Base-by-base conservation (phyloP, 2,888 invertebrate species). In the Brachyopa scutellaris region DNA sequence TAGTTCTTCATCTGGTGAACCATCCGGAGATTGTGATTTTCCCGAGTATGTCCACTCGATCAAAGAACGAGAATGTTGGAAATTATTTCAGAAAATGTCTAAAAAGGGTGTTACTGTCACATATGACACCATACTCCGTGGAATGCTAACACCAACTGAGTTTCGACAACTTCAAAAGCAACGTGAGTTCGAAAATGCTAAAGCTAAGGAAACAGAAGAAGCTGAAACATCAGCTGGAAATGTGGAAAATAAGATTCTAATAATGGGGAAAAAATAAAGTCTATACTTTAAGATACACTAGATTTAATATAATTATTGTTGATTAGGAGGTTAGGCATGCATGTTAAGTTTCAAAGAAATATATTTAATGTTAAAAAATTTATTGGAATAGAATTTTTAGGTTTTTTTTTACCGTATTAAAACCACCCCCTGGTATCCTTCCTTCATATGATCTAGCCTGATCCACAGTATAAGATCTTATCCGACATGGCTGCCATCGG, bases 101-200 rank as follows among this genome's bases (percentile, higher is more conserved):
- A 93, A 93, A 70, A 94, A 94, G 86, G 94, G 94, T 0, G 92
- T 94, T 11, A 92, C 92, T 57, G 93, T 94, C 2, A 93, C 93
- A 3, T 94, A 93, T 85, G 94, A 94, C 80, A 94, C 94, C 0
- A 93, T 94, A 42, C 87, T 94, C 53, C 92, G 94, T 85, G 94
- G 94, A 33, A 93, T 94, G 93, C 88, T 94, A 82, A 94, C 94
- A 6, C 94, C 94, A 2, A 94, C 94, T 0, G 94, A 94, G 87
- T 94, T 94, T 86, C 91, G 94, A 84, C 90, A 93, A 85, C 90
- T 93, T 77, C 93, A 93, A 86, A 92, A 91, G 76, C 90, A 90
- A 78, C 88, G 90, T 2, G 90, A 90, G 8, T 61, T 87, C 19
- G 88, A 89, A 82, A 87, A 88, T 74, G 86, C 88, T 7, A 88